Conservation (phyloP, 2,113 vertebrate genomes). For the Equus przewalskii region DNA sequence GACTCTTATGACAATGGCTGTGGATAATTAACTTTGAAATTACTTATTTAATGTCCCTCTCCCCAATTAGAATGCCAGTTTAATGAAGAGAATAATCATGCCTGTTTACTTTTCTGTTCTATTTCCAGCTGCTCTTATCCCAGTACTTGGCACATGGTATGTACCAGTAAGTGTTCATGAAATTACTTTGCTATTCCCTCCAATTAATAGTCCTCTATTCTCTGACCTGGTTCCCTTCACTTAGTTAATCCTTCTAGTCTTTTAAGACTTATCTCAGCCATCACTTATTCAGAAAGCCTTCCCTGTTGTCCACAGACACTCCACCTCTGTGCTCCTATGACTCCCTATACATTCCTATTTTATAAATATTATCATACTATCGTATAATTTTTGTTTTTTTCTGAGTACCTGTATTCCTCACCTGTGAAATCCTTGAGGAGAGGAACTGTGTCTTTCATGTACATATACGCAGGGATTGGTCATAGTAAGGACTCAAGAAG, state of each 20-base stretch:
- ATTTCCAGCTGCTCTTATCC: not conserved
- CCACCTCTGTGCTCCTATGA: not conserved
- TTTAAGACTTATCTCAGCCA: not conserved
- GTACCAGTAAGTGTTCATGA: not conserved
- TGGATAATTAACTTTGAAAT: conserved; percentile 45
- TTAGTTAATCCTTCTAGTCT: not conserved
- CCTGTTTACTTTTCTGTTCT: not conserved
- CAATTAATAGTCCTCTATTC: not conserved
- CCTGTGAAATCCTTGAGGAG: not conserved
- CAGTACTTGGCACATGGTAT: not conserved
- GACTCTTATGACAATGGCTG: not conserved
- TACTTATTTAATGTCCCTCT: not conserved
- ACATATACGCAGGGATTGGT: not conserved
- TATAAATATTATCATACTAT: not conserved
- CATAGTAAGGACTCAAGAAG: not conserved
- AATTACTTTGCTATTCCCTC: not conserved
- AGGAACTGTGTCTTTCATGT: not conserved
- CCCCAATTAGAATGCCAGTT: not conserved
- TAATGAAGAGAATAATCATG: not conserved
- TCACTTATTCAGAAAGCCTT: not conserved
- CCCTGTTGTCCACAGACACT: not conserved
- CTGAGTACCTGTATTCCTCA: not conserved
- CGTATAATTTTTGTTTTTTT: not conserved
- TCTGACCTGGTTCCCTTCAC: not conserved
- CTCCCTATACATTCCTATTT: not conserved